Base-by-base conservation (phyloP, 2,888 invertebrate species). In the Stictocephala bisonia region DNA sequence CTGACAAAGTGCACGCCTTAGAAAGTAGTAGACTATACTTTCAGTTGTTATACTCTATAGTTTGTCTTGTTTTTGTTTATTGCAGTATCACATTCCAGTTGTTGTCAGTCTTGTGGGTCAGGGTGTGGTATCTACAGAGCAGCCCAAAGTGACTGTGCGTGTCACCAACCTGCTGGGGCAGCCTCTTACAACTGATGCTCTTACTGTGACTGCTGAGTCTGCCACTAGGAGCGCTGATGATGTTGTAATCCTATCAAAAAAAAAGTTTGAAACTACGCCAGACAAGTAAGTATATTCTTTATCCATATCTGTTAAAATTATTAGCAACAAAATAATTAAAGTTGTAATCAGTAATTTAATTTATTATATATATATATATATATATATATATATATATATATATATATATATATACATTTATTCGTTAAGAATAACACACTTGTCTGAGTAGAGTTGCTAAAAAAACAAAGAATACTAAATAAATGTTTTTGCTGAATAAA, bases 51-150 rank as follows among this genome's bases (percentile, higher is more conserved):
- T n/a, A n/a, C n/a, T n/a, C n/a, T n/a, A n/a, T n/a, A n/a, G n/a
- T n/a, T n/a, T n/a, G n/a, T n/a, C n/a, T n/a, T n/a, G n/a, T n/a
- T n/a, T n/a, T n/a, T n/a, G n/a, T n/a, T n/a, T n/a, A n/a, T n/a
- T n/a, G 24, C 85, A 90, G 89, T 86, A 84, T 81, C 88, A 93
- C 56, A 87, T 94, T n/a, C 97, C 97, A 7, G 90, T 96, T 75
- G 92, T 93, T 81, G 90, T 97, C 72, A 88, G 92, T 1, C 86
- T 96, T 76, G 90, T 91, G 77, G 93, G 94, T 78, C 89, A 68
- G 20, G 75, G 76, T 48, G 91, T 93, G 82, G 88, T 97, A 44
- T 91, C 93, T 2, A 84, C 89, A 0, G 90, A 93, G 9, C 88
- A 91, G 4, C 92, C 94, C n/a, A 86, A 88, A 3, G 88, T 96